Evolutionary conservation across 2,797 vertebrate species (phyloP).

Genomic region (Enteromius mattozi): DNA sequence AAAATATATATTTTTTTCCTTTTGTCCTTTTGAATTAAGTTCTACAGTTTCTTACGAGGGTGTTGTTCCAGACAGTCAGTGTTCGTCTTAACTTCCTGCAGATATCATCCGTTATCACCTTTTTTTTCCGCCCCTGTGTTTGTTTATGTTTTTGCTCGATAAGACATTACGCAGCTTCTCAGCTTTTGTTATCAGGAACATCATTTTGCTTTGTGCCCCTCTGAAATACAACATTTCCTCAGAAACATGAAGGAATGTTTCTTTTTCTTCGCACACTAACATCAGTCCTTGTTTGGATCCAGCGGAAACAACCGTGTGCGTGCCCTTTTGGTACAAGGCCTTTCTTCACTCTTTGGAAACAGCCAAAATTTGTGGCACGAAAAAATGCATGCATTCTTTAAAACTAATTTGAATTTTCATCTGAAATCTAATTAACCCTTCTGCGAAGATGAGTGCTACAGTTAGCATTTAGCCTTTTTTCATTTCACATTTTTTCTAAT

Average conservation of each 20-base stretch:
- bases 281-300: not conserved
- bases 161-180: not conserved
- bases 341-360: not conserved
- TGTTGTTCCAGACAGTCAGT: not conserved
- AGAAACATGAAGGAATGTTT: not conserved
- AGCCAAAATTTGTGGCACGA: not conserved
- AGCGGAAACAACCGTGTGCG: not conserved
- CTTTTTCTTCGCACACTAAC: not conserved
- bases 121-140: too few species aligned
- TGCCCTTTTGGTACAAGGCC: not conserved
- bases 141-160: not conserved
- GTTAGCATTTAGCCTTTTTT: not conserved
- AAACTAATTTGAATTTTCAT: not conserved
- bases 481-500: not conserved
- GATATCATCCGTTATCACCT: not conserved
- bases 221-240: not conserved
- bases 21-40: not conserved
- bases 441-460: not conserved
- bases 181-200: not conserved
- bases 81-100: not conserved
- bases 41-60: not conserved
- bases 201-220: not conserved
- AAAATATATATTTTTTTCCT: not conserved
- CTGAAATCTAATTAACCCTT: not conserved
- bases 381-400: not conserved